These are phyloP conservation scores for Lethocerus indicus DNA, from an alignment of 1,140 invertebrate genomes.

Conservation along the genomic window DNA sequence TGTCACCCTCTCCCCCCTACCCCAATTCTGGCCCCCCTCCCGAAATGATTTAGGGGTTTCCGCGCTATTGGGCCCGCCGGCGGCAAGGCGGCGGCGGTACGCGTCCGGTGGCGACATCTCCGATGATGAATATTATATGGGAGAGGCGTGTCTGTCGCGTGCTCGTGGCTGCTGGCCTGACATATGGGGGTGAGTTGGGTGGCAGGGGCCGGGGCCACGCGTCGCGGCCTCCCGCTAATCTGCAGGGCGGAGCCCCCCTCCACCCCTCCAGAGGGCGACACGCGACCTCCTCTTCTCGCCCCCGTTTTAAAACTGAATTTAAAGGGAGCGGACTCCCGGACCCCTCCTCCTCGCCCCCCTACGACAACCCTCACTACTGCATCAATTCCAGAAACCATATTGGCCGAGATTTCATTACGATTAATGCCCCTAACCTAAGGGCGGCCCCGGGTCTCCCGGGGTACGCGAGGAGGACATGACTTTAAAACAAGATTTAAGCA, in stretches of 20 bases:
- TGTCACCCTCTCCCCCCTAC: too few species aligned
- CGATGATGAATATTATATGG: too few species aligned
- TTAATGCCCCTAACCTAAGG: slow-evolving; percentile 11
- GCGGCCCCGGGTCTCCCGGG: not conserved
- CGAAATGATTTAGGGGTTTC: too few species aligned
- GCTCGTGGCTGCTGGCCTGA: not conserved
- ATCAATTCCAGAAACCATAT: slow-evolving; percentile 20
- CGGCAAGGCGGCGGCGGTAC: too few species aligned
- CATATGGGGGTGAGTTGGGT: not conserved
- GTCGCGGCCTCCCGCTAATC: slow-evolving; percentile 1
- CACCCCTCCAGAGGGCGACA: slow-evolving; percentile 1
- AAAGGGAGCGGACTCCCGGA: slow-evolving; percentile 12
- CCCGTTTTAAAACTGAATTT: slow-evolving; percentile 18
- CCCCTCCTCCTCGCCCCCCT: slow-evolving; percentile 5
- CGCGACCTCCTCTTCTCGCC: not conserved
- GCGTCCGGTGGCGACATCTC: too few species aligned
- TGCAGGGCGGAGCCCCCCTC: slow-evolving; percentile 5
- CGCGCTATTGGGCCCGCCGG: too few species aligned
- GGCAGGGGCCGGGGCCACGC: not conserved
- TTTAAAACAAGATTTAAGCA: slow-evolving; percentile 6
- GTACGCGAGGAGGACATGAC: not conserved
- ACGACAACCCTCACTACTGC: slow-evolving; percentile 6
- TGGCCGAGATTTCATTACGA: slow-evolving; percentile 19
- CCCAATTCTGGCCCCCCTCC: too few species aligned
- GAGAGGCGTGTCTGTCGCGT: not conserved